Base-by-base conservation (phyloP, 2,888 invertebrate species). In the Apodemia mormo region DNA sequence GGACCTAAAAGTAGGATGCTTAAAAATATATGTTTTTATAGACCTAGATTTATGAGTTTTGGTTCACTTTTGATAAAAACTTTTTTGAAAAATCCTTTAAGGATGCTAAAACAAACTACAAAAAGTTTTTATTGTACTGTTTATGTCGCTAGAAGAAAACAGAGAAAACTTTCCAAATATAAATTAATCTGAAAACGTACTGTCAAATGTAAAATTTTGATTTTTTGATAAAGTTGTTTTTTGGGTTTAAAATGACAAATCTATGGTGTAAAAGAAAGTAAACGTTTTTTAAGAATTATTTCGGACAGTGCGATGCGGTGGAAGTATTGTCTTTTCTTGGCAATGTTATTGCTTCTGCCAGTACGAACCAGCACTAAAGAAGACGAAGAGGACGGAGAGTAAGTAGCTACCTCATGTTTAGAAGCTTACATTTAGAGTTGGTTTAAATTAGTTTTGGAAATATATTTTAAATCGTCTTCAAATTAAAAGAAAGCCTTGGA, bases 191-290 rank as follows among this genome's bases (percentile, higher is more conserved):
- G 73, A 77, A 45, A 45, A 10, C 84, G 82, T 82, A 78, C 78
- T 85, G 88, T 88, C 90, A 88, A 72, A 77, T 77, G 79, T 79
- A 83, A 84, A 82, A 83, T 81, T 82, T 78, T 78, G 79, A 73
- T 77, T 69, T 72, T 45, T 45, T 45, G 72, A 76, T 76, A 71
- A 75, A 74, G 72, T 78, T 76, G 76, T 78, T 82, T 45, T 88
- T 86, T 77, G 81, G 81, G 80, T 75, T 75, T 82, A 90, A 87
- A 87, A 92, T 92, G 92, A 85, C 81, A 91, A 91, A 91, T 88
- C 79, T 80, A 82, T 80, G 77, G 89, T 86, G 84, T 83, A 74
- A 70, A 75, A 74, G 77, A 75, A 82, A 83, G 78, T 79, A 76
- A 73, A 66, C 72, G 77, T 80, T 74, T 72, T 74, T 72, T 70